Evolutionary conservation across 2,888 invertebrate genomes (phyloP).

Genomic region (Drosophila melanosoma): DNA sequence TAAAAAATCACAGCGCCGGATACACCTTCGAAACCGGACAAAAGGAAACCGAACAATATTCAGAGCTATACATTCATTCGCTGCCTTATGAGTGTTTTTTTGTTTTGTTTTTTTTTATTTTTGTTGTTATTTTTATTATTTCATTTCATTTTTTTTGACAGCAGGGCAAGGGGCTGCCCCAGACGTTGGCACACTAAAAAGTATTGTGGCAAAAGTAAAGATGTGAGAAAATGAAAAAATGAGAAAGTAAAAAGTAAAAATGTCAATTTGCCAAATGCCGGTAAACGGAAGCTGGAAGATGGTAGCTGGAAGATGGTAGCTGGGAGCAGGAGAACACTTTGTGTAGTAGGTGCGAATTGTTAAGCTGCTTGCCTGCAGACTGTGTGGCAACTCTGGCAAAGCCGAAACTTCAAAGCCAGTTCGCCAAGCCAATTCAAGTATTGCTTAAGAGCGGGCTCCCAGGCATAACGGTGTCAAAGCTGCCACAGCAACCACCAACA

Average conservation of each 20-base stretch:
- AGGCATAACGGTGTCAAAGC: conserved; percentile 64
- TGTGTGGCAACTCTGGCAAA: conserved; percentile 19
- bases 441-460: conserved; percentile 30
- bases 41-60: conserved; percentile 34
- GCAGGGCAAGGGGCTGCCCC: conserved; percentile 15
- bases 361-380: conserved; percentile 43
- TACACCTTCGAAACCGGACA: conserved; percentile 46
- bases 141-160: conserved; percentile 20
- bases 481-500: conserved; percentile 68
- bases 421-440: conserved; percentile 25
- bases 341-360: conserved; percentile 58
- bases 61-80: conserved; percentile 30
- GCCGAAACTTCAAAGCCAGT: conserved; percentile 61
- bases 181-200: conserved; percentile 35
- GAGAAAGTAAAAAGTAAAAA: conserved; percentile 56
- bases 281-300: conserved; percentile 51
- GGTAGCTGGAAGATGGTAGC: conserved; percentile 50
- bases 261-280: conserved; percentile 78
- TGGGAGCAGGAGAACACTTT: conserved; percentile 29
- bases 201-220: conserved; percentile 58
- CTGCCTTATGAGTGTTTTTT: conserved; percentile 45
- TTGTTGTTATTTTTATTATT: conserved; percentile 11
- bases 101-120: conserved; percentile 1
- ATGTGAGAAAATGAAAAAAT: conserved; percentile 18
- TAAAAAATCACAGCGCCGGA: conserved; percentile 12